Conservation (phyloP, 2,113 vertebrate species). For the Himantopus leucocephalus region DNA sequence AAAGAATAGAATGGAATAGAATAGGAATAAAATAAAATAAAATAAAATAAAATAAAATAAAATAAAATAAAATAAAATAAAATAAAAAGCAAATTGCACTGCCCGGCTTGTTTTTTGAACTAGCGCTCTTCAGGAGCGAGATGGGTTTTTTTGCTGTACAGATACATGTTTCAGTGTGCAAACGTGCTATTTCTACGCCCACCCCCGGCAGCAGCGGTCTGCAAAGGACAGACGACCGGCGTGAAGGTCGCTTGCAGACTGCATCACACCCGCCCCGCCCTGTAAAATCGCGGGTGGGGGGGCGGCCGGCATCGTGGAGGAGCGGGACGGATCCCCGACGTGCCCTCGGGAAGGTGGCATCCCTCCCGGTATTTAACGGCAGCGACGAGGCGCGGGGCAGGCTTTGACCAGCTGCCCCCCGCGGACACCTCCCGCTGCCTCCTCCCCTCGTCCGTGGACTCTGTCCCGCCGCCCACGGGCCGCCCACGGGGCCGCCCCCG, state of each 20-base stretch:
- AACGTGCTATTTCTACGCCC: neutral
- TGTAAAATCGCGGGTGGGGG: rapidly evolving
- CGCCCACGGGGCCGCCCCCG: neutral
- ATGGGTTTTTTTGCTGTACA: neutral
- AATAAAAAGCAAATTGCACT: neutral
- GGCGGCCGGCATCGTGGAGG: too few species aligned
- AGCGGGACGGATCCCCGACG: neutral
- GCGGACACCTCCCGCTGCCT: too few species aligned
- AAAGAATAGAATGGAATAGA: neutral
- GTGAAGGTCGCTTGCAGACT: neutral
- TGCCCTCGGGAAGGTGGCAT: neutral
- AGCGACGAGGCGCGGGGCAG: neutral
- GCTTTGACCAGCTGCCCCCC: neutral
- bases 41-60: neutral
- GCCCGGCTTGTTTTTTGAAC: neutral
- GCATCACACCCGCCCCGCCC: neutral
- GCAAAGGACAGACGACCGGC: rapidly evolving
- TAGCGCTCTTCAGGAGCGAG: rapidly evolving
- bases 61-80: neutral
- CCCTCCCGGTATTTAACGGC: neutral
- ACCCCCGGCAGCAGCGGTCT: rapidly evolving
- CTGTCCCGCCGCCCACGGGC: neutral
- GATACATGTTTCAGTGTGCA: rapidly evolving
- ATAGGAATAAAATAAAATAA: too few species aligned
- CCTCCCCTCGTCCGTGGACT: neutral